Evolutionary conservation across 2,888 invertebrate species (phyloP).

Genomic region (Lasioglossum malachurum): DNA sequence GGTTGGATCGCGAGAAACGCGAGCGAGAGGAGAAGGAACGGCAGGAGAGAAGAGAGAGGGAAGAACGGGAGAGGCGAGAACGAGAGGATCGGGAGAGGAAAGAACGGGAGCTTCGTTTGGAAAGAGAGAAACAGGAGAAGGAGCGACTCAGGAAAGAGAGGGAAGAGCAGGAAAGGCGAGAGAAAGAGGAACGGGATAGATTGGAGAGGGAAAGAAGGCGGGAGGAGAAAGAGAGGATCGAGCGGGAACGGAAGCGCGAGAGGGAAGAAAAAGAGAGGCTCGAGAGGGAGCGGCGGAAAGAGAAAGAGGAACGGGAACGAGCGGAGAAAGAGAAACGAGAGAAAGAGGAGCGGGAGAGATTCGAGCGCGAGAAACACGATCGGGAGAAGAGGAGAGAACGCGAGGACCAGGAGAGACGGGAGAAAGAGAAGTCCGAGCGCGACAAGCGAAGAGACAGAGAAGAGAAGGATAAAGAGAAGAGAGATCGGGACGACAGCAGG

Average conservation of each 20-base stretch:
- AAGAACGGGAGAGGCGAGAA: constrained; percentile 76
- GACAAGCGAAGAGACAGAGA: constrained; percentile 84
- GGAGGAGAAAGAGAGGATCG: constrained; percentile 79
- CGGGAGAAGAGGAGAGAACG: constrained; percentile 80
- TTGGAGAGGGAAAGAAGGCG: constrained; percentile 78
- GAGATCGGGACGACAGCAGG: constrained; percentile 82
- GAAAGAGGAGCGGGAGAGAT: constrained; percentile 84
- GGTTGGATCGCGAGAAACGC: constrained; percentile 75
- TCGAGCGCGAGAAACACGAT: constrained; percentile 81
- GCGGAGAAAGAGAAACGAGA: constrained; percentile 78
- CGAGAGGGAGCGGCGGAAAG: constrained; percentile 83
- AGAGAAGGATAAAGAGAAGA: constrained; percentile 84
- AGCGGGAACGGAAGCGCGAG: constrained; percentile 84
- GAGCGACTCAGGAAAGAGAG: constrained; percentile 77
- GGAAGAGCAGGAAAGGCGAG: constrained; percentile 79
- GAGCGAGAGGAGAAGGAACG: constrained; percentile 78
- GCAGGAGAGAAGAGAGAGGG: constrained; percentile 74
- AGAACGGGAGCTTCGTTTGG: constrained; percentile 73
- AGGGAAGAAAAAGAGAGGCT: constrained; percentile 82
- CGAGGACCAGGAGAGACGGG: constrained; percentile 85
- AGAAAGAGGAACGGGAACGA: constrained; percentile 80
- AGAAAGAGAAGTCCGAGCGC: constrained; percentile 79
- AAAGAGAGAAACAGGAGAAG: constrained; percentile 80
- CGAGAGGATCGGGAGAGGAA: constrained; percentile 78
- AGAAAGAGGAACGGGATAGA: constrained; percentile 78